Evolutionary conservation across 2,888 invertebrate species (phyloP).

Genomic region (Cremastobaeus sp.): DNA sequence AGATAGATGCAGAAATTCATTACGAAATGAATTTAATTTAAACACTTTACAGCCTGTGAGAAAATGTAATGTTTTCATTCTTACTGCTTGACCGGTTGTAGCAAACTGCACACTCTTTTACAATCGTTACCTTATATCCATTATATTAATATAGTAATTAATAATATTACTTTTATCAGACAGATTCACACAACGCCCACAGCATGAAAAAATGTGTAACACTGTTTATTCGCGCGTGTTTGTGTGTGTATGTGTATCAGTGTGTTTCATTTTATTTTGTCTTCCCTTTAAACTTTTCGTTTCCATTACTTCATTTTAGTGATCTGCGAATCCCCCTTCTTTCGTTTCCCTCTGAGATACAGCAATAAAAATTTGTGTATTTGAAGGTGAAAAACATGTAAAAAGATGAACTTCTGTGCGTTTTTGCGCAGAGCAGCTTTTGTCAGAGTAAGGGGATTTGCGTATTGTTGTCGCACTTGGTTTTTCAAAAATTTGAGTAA

Average conservation of each 20-base stretch:
- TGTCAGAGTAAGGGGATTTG: slow-evolving; percentile 70
- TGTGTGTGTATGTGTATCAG: slow-evolving; percentile 50
- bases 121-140: slow-evolving; percentile 75
- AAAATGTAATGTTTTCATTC: slow-evolving; percentile 73
- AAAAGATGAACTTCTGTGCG: slow-evolving; percentile 73
- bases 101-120: slow-evolving; percentile 75
- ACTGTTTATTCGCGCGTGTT: slow-evolving; percentile 64
- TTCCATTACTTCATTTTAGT: slow-evolving; percentile 13
- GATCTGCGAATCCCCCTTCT: slow-evolving; percentile 37
- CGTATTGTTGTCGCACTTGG: slow-evolving; percentile 68
- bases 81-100: slow-evolving; percentile 72
- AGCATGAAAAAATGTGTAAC: slow-evolving; percentile 71
- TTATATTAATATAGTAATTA: slow-evolving; percentile 74
- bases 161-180: slow-evolving; percentile 75
- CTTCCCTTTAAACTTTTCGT: slow-evolving; percentile 42
- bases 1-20: slow-evolving; percentile 65
- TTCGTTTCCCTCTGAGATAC: slow-evolving; percentile 67
- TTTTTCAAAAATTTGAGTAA: slow-evolving; percentile 67
- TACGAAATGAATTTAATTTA: slow-evolving; percentile 77
- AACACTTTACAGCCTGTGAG: slow-evolving; percentile 76
- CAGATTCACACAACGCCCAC: slow-evolving; percentile 75
- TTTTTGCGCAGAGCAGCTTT: slow-evolving; percentile 66
- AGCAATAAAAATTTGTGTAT: slow-evolving; percentile 71
- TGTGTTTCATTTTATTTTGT: slow-evolving; percentile 17
- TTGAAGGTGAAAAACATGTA: slow-evolving; percentile 75